Evolutionary conservation across 2,113 vertebrate genomes (phyloP), one percentile per base, ranked within the genome.

Genomic region (Phasianus colchicus): DNA sequence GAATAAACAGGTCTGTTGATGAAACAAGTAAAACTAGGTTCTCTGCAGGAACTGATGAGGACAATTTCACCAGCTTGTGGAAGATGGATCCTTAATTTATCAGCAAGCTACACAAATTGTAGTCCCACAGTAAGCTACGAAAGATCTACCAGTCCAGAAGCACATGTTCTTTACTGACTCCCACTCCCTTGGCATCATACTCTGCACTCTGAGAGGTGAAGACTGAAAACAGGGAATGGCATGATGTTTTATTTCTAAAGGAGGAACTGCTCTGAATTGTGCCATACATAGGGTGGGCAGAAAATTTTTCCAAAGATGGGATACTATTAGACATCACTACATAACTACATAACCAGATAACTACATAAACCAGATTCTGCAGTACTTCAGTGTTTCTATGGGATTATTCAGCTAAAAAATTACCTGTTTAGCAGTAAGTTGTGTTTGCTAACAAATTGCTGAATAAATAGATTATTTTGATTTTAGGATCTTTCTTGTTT

Each of bases 181-280:
- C 38, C 72, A 83, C 43, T 88, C 52, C 42, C 76, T 91, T 91
- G 86, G 57, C 76, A 91, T 67, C 79, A 38, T 64, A 36, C 16
- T 55, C 43, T 64, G 38, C 47, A 65, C 47, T 89, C 86, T 22
- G 69, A 74, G 85, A 88, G 40, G 36, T 78, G 60, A 88, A 36
- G 34, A 83, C 65, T 85, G 38, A 89, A 88, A 95, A 58, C 30
- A 88, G 29, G 42, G 52, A 96, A 78, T 75, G 43, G 40, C 65
- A 48, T 7, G 30, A 66, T 27, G 47, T 52, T 84, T 91, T 87
- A 55, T 65, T 11, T 71, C 34, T 77, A 50, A 45, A 88, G 50
- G 64, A 57, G 16, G 30, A 86, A 66, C 48, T 45, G 15, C 15
- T 77, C 25, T 25, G 67, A 74, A 12, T 36, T 86, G 55, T 89